Conservation (phyloP, 30 jellyfish, hydroid and myxozoan species). For the Nemopilema nomurai region DNA sequence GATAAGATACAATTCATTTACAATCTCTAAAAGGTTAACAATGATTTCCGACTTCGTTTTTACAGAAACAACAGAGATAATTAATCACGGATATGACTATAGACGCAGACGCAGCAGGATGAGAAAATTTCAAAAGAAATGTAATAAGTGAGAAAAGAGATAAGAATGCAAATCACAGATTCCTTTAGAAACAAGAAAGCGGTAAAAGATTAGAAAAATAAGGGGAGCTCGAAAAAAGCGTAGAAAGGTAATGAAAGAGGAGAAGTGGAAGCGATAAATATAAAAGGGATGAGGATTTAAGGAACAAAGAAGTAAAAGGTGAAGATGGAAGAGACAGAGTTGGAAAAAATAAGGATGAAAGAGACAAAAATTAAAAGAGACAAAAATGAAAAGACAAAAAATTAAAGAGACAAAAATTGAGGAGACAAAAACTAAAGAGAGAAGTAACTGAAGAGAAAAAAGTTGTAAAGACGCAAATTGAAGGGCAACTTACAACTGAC, state of each 20-base stretch:
- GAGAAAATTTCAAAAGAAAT: no score
- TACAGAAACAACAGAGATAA: no score
- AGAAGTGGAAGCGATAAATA: neutral
- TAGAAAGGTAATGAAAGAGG: neutral
- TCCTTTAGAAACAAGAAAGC: no score
- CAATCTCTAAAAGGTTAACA: no score
- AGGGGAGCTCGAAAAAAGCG: neutral
- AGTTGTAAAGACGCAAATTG: neutral
- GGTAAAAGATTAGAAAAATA: no score
- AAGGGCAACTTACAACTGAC: slow-evolving; percentile 8
- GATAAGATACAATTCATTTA: no score
- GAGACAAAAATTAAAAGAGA: neutral
- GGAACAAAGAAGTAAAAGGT: neutral
- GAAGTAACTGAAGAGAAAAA: slow-evolving; percentile 29
- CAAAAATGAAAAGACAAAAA: neutral
- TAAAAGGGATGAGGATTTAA: neutral
- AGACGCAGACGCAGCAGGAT: no score
- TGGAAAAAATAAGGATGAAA: neutral
- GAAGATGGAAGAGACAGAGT: neutral
- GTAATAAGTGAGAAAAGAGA: no score
- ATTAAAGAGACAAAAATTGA: neutral
- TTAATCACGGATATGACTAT: no score
- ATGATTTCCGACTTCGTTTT: no score
- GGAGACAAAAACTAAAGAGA: slow-evolving; percentile 3
- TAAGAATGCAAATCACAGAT: no score